Evolutionary conservation across 2,797 vertebrate genomes (phyloP), one percentile per base, ranked within the genome.

Genomic region (Acridotheres tristis): DNA sequence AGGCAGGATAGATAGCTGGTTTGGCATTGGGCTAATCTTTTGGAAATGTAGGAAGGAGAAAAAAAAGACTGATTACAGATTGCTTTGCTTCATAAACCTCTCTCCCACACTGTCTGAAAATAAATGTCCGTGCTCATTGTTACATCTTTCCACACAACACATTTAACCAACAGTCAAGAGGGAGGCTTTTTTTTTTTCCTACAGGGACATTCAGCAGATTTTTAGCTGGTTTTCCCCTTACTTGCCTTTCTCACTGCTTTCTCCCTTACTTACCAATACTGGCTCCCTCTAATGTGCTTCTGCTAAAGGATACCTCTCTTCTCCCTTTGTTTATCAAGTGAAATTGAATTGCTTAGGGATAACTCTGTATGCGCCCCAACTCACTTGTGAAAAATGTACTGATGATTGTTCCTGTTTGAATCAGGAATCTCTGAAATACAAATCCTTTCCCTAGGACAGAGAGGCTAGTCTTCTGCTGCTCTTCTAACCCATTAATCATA

Each of bases 11-110:
- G 81, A 68, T 65, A 58, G 68, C 62, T 81, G 38, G 48, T 61
- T 94, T 93, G 84, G 65, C 69, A 65, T 23, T 43, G 51, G 67
- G 29, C 54, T 90, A 63, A 67, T 89, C 73, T 87, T 92, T 61
- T 36, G 72, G 45, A 92, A 91, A 83, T 38, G 23, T 17, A 66
- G 32, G n/a, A 89, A 67, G 38, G 42, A 74, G 47, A 17, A 51
- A 73, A 69, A 88, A 83, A 68, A 30, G 45, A 47, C 43, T 74
- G 61, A 51, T 85, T 93, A 87, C 30, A 89, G 69, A 77, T 57
- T 80, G 32, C 57, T 91, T 89, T 92, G 57, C 54, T 72, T 84
- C 55, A 21, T 79, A 79, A 88, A 73, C 18, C 32, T 75, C 17
- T 73, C 62, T 93, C 62, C 26, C 36, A 32, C 63, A 29, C 54